phyloP scores from a whole-genome alignment of 2,797 vertebrate genomes.

The Sparus aurata region DNA sequence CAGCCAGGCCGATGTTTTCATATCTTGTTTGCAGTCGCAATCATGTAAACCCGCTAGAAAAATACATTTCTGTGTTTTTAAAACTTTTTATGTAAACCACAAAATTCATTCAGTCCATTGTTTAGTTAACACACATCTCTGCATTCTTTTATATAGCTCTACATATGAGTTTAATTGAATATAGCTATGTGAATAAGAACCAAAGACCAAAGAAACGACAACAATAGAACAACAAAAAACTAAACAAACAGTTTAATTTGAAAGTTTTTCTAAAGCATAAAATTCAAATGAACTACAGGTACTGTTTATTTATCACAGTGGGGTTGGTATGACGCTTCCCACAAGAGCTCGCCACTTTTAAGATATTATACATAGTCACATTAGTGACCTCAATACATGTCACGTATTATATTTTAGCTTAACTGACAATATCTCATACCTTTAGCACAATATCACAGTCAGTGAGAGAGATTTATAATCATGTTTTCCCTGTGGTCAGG shows the following conservation, averaged over 20 bases:
- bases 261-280: too few relatives aligned
- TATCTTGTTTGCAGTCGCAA: background rate
- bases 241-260: too few relatives aligned
- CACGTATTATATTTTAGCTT: background rate
- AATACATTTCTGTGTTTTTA: background rate
- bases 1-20: conserved; percentile 15
- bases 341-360: background rate
- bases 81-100: background rate
- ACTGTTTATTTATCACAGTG: background rate
- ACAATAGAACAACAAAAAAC: too few relatives aligned
- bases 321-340: background rate
- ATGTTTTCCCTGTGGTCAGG: background rate
- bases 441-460: background rate
- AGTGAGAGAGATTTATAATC: conserved; percentile 7
- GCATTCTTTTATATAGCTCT: too few relatives aligned
- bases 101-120: too few relatives aligned
- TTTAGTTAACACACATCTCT: too few relatives aligned
- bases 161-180: too few relatives aligned
- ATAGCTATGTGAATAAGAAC: too few relatives aligned
- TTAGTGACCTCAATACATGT: background rate
- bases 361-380: background rate
- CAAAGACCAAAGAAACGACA: too few relatives aligned
- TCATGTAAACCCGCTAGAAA: conserved; percentile 11
- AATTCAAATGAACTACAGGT: background rate
- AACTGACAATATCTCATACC: background rate